Percentiles rank a stretch among this genome's conserved stretches.
Evolutionary conservation across 1,140 invertebrate species (phyloP).

Genomic region (Whitmania pigra): DNA sequence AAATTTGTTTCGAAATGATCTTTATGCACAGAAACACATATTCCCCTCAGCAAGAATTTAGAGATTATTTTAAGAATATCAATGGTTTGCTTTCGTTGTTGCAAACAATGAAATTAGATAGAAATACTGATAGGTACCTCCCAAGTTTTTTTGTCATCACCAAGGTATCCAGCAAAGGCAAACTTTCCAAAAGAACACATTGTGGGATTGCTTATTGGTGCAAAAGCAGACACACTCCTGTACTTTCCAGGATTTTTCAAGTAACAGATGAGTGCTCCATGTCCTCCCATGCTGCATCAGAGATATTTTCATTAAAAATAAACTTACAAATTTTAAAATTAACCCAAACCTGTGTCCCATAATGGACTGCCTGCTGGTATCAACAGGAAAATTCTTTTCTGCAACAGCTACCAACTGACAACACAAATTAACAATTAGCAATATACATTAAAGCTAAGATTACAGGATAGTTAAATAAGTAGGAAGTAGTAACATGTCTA

Average conservation of each 20-base stretch:
- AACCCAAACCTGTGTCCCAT: slow-evolving; percentile 57
- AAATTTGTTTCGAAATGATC: too few species aligned
- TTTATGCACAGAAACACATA: not conserved
- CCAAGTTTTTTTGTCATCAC: slow-evolving; percentile 56
- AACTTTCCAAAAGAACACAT: slow-evolving; percentile 69
- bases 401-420: slow-evolving; percentile 59
- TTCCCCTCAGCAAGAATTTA: not conserved
- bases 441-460: not conserved
- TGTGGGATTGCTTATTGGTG: slow-evolving; percentile 81
- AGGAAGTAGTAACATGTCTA: not conserved
- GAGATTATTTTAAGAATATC: not conserved
- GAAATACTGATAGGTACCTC: slow-evolving; percentile 33
- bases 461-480: not conserved
- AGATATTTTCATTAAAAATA: not conserved
- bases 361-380: slow-evolving; percentile 50
- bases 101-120: slow-evolving; percentile 1
- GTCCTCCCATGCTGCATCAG: slow-evolving; percentile 77
- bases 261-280: slow-evolving; percentile 81
- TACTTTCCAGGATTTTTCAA: slow-evolving; percentile 82
- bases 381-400: slow-evolving; percentile 56
- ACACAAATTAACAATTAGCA: not conserved
- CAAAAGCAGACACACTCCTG: slow-evolving; percentile 83
- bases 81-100: not conserved
- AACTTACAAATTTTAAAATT: not conserved
- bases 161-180: slow-evolving; percentile 75